Evolutionary conservation across 2,797 vertebrate genomes (phyloP).

Genomic region (Diplodus sargus): DNA sequence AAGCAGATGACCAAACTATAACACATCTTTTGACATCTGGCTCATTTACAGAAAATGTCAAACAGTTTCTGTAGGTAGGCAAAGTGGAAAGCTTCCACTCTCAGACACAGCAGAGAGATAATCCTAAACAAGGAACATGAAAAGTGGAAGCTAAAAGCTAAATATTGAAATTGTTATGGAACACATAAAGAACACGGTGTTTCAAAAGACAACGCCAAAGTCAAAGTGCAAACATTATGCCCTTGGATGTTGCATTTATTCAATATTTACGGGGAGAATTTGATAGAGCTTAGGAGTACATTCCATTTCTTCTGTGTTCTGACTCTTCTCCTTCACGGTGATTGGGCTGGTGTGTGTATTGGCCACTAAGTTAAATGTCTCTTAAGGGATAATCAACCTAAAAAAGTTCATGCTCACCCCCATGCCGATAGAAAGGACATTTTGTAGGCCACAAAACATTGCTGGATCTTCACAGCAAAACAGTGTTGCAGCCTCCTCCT

Average conservation of each 20-base stretch:
- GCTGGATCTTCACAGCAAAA: no score
- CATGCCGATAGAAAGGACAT: no score
- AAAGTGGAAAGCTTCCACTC: neutral
- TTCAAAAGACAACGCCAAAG: neutral
- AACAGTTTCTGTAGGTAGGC: neutral
- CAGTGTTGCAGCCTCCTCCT: no score
- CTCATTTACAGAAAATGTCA: neutral
- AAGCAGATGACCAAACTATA: neutral
- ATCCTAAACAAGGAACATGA: neutral
- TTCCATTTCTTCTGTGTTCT: neutral
- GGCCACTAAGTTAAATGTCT: neutral
- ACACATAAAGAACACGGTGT: neutral
- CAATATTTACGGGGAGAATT: neutral
- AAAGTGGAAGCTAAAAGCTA: neutral
- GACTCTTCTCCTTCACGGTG: neutral
- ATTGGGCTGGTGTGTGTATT: no score
- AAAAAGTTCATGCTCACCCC: no score
- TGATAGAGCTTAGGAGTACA: neutral
- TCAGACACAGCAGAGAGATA: slow-evolving; percentile 17
- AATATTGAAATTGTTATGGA: neutral
- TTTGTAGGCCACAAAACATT: no score
- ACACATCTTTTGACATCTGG: neutral
- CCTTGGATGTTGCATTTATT: neutral
- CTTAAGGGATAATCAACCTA: no score
- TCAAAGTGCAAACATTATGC: neutral